Evolutionary conservation across 2,113 vertebrate genomes (phyloP).

Genomic region (Mystacornis crossleyi): DNA sequence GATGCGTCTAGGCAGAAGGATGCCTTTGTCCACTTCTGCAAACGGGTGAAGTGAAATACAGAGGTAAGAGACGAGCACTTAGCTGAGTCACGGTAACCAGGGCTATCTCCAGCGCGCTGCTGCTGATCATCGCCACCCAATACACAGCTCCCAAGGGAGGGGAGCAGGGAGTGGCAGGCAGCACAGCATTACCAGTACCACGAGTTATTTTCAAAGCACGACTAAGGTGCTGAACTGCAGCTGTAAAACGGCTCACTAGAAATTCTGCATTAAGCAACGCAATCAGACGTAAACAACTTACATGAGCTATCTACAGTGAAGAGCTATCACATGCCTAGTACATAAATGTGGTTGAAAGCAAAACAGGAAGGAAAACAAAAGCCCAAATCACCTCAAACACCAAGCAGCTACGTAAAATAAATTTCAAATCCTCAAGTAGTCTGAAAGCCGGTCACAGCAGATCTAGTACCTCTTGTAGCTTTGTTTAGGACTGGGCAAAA

Average conservation of each 20-base stretch:
- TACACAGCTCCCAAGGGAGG: background rate
- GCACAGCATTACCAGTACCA: background rate
- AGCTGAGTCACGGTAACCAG: background rate
- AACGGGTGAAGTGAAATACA: background rate
- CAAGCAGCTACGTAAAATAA: background rate
- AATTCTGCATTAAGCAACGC: background rate
- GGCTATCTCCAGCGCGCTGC: fast-evolving
- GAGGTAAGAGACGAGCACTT: background rate
- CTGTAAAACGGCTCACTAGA: background rate
- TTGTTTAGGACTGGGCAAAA: background rate
- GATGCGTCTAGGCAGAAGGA: background rate
- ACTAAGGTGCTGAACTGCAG: background rate
- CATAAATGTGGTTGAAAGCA: background rate
- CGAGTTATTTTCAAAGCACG: background rate
- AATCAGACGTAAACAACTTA: background rate
- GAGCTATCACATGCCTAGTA: background rate
- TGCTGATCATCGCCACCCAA: background rate
- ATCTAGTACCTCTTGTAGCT: background rate
- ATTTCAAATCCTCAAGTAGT: background rate
- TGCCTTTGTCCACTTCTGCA: background rate
- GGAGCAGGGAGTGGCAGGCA: background rate
- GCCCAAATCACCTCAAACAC: background rate
- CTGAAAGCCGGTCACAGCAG: background rate
- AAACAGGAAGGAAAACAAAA: background rate
- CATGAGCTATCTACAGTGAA: background rate